These are phyloP conservation scores for Lutraria rhynchaena DNA, from an alignment of 1,140 invertebrate genomes.

Conservation along the genomic window DNA sequence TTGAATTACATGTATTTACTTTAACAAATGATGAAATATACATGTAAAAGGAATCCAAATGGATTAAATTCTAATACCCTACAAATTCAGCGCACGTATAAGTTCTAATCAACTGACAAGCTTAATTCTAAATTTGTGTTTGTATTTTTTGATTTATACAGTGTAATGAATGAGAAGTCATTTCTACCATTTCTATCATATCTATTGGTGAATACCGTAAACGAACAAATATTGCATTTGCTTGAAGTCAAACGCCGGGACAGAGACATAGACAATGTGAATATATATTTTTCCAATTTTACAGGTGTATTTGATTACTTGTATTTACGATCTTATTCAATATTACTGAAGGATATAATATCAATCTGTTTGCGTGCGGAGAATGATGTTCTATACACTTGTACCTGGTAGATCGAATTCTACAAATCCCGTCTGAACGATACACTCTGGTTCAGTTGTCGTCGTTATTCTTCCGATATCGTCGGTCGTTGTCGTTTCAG, in stretches of 20 bases:
- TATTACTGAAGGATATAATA: neutral
- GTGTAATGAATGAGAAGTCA: too few species aligned
- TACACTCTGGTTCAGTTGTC: constrained; percentile 9
- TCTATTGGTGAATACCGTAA: neutral
- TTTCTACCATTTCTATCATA: too few species aligned
- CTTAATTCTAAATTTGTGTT: too few species aligned
- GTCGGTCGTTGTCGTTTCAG: neutral
- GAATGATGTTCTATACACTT: too few species aligned
- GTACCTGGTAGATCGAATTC: constrained; percentile 42
- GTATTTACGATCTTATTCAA: neutral
- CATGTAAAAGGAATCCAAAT: too few species aligned
- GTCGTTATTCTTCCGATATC: neutral
- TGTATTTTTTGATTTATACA: too few species aligned
- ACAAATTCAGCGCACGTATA: too few species aligned
- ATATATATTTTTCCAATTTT: neutral
- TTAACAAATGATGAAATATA: too few species aligned
- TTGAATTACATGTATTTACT: too few species aligned
- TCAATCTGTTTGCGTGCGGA: too few species aligned
- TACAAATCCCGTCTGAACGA: constrained; percentile 28
- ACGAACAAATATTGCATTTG: neutral
- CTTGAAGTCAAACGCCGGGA: neutral
- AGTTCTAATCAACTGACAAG: too few species aligned
- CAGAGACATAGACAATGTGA: neutral
- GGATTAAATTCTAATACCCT: too few species aligned
- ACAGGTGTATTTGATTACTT: neutral